Evolutionary conservation across 2,797 vertebrate genomes (phyloP).

Genomic region (Epinephelus coioides): DNA sequence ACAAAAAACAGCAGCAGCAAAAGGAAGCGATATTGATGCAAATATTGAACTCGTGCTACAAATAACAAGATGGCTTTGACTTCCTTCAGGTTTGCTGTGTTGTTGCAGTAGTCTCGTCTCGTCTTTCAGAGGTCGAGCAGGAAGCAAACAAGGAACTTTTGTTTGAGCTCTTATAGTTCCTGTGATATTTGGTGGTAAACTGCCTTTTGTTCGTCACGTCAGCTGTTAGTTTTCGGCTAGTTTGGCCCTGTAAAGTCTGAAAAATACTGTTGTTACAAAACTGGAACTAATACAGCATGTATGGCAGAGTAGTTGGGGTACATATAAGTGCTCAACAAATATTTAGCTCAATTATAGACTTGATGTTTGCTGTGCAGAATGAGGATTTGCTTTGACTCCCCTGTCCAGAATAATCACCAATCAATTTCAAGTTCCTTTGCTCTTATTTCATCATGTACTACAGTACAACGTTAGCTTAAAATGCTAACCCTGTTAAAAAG

Average conservation of each 20-base stretch:
- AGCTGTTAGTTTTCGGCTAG: background rate
- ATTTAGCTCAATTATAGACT: background rate
- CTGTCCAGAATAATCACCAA: background rate
- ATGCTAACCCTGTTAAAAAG: background rate
- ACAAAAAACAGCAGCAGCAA: constrained; percentile 45
- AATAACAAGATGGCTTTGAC: constrained; percentile 73
- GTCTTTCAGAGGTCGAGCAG: too few relatives aligned
- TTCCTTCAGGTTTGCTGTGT: constrained; percentile 75
- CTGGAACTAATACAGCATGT: background rate
- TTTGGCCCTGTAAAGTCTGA: background rate
- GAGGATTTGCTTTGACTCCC: background rate
- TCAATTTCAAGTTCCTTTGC: background rate
- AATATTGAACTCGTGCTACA: constrained; percentile 68
- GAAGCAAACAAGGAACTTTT: background rate
- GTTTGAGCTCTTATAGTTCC: background rate
- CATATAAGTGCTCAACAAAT: background rate
- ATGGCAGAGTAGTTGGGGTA: background rate
- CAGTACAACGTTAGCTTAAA: constrained; percentile 11
- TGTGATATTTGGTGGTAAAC: constrained; percentile 1
- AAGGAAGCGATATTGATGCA: constrained; percentile 52
- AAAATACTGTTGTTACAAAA: background rate
- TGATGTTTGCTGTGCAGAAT: background rate
- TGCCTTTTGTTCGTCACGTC: background rate
- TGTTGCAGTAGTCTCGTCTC: constrained; percentile 39
- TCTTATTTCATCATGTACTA: background rate